phyloP scores from a whole-genome alignment of 2,888 invertebrate genomes.

The Ceraclea dissimilis region DNA sequence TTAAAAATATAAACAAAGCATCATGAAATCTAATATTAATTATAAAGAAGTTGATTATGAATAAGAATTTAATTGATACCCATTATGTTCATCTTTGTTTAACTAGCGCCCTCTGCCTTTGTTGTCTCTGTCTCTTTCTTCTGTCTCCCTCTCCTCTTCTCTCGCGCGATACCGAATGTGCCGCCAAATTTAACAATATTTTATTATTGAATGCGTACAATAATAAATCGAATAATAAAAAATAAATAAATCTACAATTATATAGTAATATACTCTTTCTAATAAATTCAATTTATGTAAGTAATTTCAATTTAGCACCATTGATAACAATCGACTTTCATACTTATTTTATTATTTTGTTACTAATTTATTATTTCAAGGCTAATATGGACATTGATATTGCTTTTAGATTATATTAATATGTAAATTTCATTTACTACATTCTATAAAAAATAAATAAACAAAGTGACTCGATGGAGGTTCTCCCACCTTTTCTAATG shows the following conservation, averaged over 20 bases:
- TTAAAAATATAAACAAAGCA: too few species aligned
- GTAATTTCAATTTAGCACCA: constrained; percentile 22
- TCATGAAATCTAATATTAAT: too few species aligned
- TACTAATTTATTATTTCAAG: constrained; percentile 5
- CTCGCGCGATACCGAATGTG: constrained; percentile 6
- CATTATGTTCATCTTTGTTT: constrained; percentile 23
- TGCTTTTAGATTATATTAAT: constrained; percentile 6
- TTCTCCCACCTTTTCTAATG: not conserved
- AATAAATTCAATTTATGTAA: too few species aligned
- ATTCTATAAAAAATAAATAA: constrained; percentile 16
- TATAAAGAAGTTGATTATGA: not conserved
- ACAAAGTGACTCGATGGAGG: not conserved
- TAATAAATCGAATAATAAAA: constrained; percentile 1
- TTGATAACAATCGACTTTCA: constrained; percentile 15
- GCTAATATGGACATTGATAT: constrained; percentile 18
- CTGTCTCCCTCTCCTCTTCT: constrained; percentile 1
- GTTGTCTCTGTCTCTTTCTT: constrained; percentile 12
- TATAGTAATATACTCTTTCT: not conserved
- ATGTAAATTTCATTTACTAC: constrained; percentile 8
- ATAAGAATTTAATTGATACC: constrained; percentile 22
- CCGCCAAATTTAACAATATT: constrained; percentile 7
- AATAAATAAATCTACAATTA: not conserved
- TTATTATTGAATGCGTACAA: not conserved
- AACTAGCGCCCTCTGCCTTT: constrained; percentile 5
- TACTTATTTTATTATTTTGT: not conserved